Conservation (phyloP, 2,888 invertebrate genomes). For the Agrochola lychnidis region DNA sequence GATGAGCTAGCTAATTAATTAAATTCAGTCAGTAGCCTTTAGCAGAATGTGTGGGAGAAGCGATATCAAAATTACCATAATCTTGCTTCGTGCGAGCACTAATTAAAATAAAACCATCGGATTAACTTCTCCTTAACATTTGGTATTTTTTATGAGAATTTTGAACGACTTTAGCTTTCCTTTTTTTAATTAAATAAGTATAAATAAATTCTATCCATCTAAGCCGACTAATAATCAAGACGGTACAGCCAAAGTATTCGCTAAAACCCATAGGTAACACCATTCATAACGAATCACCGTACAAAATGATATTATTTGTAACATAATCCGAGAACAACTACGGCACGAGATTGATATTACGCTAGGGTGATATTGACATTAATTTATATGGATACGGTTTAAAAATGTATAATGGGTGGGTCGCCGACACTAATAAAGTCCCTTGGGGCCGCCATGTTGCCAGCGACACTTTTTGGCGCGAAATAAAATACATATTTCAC, state of each 20-base stretch:
- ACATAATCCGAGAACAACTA: slow-evolving; percentile 90
- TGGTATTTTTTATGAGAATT: background rate
- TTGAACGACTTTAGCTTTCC: background rate
- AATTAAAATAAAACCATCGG: background rate
- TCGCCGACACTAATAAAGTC: slow-evolving; percentile 88
- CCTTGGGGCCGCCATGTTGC: slow-evolving; percentile 79
- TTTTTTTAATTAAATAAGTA: background rate
- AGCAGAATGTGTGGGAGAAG: background rate
- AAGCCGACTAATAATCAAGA: slow-evolving; percentile 74
- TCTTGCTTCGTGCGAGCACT: background rate
- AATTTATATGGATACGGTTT: slow-evolving; percentile 91
- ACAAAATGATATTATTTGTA: slow-evolving; percentile 91
- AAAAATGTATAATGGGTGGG: slow-evolving; percentile 90
- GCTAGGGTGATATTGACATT: slow-evolving; percentile 89
- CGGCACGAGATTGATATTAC: slow-evolving; percentile 88
- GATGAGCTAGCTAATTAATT: slow-evolving; percentile 23
- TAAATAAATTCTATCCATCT: background rate
- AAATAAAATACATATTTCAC: slow-evolving; percentile 74
- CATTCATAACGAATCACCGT: slow-evolving; percentile 90
- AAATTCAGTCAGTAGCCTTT: background rate
- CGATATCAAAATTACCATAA: slow-evolving; percentile 27
- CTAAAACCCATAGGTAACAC: slow-evolving; percentile 80
- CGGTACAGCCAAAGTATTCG: slow-evolving; percentile 50
- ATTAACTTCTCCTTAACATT: background rate
- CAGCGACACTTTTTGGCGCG: slow-evolving; percentile 75